Evolutionary conservation across 2,113 vertebrate genomes (phyloP), one percentile per base, ranked within the genome.

Genomic region (Cricetomys ansorgei): DNA sequence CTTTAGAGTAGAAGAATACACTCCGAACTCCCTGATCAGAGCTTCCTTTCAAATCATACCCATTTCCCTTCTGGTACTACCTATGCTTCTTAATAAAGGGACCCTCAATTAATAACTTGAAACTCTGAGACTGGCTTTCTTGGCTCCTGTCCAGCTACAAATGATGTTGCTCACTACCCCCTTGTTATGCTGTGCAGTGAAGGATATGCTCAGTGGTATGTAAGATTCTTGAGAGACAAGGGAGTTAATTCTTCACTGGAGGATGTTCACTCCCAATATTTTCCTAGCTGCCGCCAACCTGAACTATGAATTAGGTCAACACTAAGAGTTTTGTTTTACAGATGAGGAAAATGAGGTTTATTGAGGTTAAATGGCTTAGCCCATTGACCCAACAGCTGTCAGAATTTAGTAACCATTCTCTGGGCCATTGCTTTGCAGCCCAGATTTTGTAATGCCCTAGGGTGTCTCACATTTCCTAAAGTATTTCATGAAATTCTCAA

Each of bases 371-470:
- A 96, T 96, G 96, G 93, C 95, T 97, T 97, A 96, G 92, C 81
- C 95, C 7, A 40, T 59, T 97, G 95, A 97, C 96, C 95, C 92
- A 95, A 95, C 94, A 97, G 92, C 96, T 97, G 96, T 97, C 94
- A 96, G 95, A 96, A 95, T 97, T 96, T 95, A 97, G 96, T 97
- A 97, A 96, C 92, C 88, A 89, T 93, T 96, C 97, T 91, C 80
- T 91, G 88, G 85, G 83, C 95, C 92, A 96, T 31, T 85, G 92
- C 72, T 96, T 96, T 84, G 92, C 95, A 96, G 87, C 72, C 85
- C 81, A 97, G 91, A 96, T 97, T 95, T 94, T 94, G 77, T 80
- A 97, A 92, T 95, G 81, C 94, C 70, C 97, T 16, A 92, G 93
- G 73, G 97, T 88, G 25, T 94, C 90, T 96, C 96, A 96, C 34